phyloP scores from a whole-genome alignment of 1,140 invertebrate species.

The Arion vulgaris region DNA sequence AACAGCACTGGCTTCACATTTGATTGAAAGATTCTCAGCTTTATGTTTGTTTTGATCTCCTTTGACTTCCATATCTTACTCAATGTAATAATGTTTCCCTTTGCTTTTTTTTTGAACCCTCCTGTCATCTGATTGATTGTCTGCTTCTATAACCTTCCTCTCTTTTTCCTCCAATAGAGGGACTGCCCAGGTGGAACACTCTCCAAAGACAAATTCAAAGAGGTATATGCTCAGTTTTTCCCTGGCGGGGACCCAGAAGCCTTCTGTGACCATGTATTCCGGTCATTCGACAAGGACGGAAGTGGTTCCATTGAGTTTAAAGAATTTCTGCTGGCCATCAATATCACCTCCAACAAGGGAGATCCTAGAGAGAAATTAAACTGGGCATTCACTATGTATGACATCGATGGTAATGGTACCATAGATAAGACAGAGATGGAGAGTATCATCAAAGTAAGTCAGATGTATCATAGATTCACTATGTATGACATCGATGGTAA shows the following conservation, averaged over 20 bases:
- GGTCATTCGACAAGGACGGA: conserved; percentile 99
- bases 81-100: too few species aligned
- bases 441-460: conserved; percentile 77
- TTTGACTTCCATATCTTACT: too few species aligned
- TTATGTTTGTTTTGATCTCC: too few species aligned
- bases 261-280: conserved; percentile 99
- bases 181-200: conserved; percentile 99
- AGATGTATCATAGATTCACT: conserved; percentile 82
- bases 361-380: conserved; percentile 98
- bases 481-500: conserved; percentile 98
- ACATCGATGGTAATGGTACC: conserved; percentile 98
- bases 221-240: conserved; percentile 96
- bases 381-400: conserved; percentile 98
- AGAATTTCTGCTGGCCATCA: conserved; percentile 83
- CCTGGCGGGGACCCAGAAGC: conserved; percentile 98
- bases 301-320: conserved; percentile 80
- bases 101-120: too few species aligned
- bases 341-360: conserved; percentile 93
- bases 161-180: conserved; percentile 86
- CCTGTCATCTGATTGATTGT: too few species aligned
- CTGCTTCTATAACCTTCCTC: too few species aligned
- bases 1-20: too few species aligned
- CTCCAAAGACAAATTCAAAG: conserved; percentile 98
- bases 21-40: too few species aligned
- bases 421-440: conserved; percentile 93